Evolutionary conservation across 1,140 invertebrate species (phyloP).

Genomic region (Chironomus tepperi): DNA sequence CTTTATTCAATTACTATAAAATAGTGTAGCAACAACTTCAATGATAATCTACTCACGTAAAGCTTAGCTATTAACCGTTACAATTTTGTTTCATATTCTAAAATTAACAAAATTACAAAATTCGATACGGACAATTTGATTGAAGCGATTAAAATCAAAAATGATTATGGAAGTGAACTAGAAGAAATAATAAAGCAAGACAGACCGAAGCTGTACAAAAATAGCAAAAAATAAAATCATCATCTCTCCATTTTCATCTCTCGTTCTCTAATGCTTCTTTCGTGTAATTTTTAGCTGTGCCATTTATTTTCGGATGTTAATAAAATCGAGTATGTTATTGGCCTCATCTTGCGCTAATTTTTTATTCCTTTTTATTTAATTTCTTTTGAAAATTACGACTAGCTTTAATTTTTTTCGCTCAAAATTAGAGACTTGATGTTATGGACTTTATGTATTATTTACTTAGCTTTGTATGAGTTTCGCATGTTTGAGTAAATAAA

Average conservation of each 20-base stretch:
- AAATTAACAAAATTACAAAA: conserved; percentile 15
- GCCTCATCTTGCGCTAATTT: background rate
- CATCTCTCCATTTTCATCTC: background rate
- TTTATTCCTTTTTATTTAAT: background rate
- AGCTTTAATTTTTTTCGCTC: too few relatives aligned
- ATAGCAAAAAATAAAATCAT: background rate
- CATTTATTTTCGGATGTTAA: background rate
- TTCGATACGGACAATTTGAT: conserved; percentile 13
- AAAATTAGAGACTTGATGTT: too few relatives aligned
- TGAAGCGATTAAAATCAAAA: conserved; percentile 14
- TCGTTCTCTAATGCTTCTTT: background rate
- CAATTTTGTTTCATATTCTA: background rate
- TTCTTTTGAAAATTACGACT: too few relatives aligned
- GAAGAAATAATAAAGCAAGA: background rate
- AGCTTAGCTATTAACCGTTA: too few relatives aligned
- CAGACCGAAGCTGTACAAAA: background rate
- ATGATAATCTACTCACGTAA: too few relatives aligned
- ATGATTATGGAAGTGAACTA: background rate
- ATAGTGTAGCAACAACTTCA: too few relatives aligned
- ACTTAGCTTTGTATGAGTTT: too few relatives aligned
- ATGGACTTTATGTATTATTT: too few relatives aligned
- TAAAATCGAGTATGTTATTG: background rate
- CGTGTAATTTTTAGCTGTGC: background rate
- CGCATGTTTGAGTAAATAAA: too few relatives aligned
- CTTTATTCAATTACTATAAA: too few relatives aligned